Conservation (phyloP, 2,888 invertebrate genomes). For the Cosmopolites sordidus region DNA sequence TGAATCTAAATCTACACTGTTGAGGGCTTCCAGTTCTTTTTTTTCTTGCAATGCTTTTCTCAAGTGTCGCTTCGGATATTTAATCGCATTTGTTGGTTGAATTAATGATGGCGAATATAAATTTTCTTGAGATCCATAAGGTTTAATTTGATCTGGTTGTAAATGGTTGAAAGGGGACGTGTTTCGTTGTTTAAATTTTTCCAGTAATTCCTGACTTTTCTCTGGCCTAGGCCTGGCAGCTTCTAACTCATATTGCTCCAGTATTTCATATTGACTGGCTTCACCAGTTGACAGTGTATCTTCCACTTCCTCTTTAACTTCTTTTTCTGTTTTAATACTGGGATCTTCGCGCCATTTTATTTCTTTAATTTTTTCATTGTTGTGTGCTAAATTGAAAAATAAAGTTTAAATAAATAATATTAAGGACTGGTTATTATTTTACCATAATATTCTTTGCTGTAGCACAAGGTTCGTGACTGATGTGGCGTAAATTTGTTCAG, state of each 20-base stretch:
- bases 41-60: conserved; percentile 3
- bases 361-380: conserved; percentile 7
- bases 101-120: conserved; percentile 20
- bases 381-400: conserved; percentile 8
- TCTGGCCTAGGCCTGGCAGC: conserved; percentile 27
- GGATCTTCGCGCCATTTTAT: conserved; percentile 14
- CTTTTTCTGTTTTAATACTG: neutral
- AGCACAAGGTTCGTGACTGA: conserved; percentile 9
- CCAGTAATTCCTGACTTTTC: conserved; percentile 18
- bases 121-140: conserved; percentile 24
- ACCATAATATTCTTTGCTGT: conserved; percentile 23
- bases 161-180: conserved; percentile 10
- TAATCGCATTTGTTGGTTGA: conserved; percentile 14
- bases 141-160: conserved; percentile 22
- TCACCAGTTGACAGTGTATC: neutral
- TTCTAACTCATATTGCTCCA: conserved; percentile 31
- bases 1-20: neutral
- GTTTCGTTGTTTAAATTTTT: conserved; percentile 1
- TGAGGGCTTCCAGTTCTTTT: neutral
- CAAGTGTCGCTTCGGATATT: conserved; percentile 14
- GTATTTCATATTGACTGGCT: conserved; percentile 5
- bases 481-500: conserved; percentile 6
- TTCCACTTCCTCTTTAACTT: conserved; percentile 2
- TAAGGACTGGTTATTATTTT: conserved; percentile 2
- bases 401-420: too few species aligned